Base-by-base conservation (phyloP, 2,888 invertebrate species). In the Anticlea derivata region DNA sequence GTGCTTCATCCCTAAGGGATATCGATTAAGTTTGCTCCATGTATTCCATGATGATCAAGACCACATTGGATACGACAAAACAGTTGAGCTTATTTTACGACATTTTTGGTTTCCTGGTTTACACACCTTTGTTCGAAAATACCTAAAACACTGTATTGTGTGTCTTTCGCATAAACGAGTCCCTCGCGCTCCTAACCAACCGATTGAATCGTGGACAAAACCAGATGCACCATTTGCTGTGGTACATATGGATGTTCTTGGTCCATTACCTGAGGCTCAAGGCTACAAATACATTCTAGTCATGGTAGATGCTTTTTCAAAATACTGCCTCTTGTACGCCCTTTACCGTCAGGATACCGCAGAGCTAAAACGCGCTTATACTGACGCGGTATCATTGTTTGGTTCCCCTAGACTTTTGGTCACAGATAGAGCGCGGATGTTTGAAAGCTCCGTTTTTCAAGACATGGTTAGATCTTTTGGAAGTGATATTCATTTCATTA, bases 101-200 rank as follows among this genome's bases (percentile, higher is more conserved):
- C 33, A 33, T 20, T 33, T 20, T 33, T 33, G 33, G 33, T 33
- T 33, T 8, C n/a, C 17, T 8, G 33, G 33, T 5, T 13, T 33
- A 4, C 7, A n/a, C 5, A n/a, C 17, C n/a, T 33, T 33, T 12
- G 33, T 33, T n/a, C 17, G 13, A 5, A 33, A 33, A 20, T 33
- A 33, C 5, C 7, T 13, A 4, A 5, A 6, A 1, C 30, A 30
- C 7, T 30, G 13, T 30, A 5, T 30, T 11, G 17, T 20, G 2
- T 30, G 33, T 5, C n/a, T 17, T 2, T 33, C 33, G 7, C 7
- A 7, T 2, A 33, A 33, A 7, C 13, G 17, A 5, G 33, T 17
- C 0, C 33, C 33, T 1, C 13, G 33, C 1, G 33, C 33, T 20
- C 17, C 33, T 17, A 13, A 20, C 17, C 17, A 33, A 17, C 17